Conservation (phyloP, 30 jellyfish, hydroid and myxozoan genomes). For the Catostylus mosaicus region DNA sequence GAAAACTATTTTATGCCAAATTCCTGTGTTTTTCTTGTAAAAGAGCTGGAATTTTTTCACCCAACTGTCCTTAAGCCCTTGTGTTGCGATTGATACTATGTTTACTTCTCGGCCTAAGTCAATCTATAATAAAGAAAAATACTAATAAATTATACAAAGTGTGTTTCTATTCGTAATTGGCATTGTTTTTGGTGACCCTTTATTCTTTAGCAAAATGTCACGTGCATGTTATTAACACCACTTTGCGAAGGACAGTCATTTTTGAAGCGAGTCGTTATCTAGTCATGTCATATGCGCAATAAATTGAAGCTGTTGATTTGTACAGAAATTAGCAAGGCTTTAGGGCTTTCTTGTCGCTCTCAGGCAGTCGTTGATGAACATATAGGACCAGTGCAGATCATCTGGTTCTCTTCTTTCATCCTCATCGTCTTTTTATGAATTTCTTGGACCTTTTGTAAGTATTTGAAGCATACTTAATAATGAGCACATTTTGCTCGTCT, state of each 20-base stretch:
- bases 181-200: too few relatives aligned
- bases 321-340: neutral
- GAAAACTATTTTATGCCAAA: constrained; percentile 31
- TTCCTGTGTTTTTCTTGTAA: constrained; percentile 28
- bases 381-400: too few relatives aligned
- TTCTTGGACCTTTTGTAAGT: too few relatives aligned
- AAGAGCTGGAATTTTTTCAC: constrained; percentile 45
- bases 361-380: neutral
- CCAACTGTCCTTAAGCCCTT: constrained; percentile 68
- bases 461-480: too few relatives aligned
- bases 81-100: constrained; percentile 68
- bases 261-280: neutral
- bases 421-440: too few relatives aligned
- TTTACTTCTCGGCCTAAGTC: constrained; percentile 65
- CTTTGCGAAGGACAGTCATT: neutral
- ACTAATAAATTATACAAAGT: neutral
- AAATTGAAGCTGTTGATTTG: neutral
- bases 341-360: neutral
- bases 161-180: too few relatives aligned
- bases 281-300: neutral
- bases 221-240: neutral
- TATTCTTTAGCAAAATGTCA: neutral
- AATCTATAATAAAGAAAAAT: constrained; percentile 18
- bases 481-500: too few relatives aligned
- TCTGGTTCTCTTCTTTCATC: too few relatives aligned